Percentiles rank a stretch among this genome's conserved stretches.
Evolutionary conservation across 1,140 invertebrate species (phyloP).

Genomic region (Hylyphantes graminicola): DNA sequence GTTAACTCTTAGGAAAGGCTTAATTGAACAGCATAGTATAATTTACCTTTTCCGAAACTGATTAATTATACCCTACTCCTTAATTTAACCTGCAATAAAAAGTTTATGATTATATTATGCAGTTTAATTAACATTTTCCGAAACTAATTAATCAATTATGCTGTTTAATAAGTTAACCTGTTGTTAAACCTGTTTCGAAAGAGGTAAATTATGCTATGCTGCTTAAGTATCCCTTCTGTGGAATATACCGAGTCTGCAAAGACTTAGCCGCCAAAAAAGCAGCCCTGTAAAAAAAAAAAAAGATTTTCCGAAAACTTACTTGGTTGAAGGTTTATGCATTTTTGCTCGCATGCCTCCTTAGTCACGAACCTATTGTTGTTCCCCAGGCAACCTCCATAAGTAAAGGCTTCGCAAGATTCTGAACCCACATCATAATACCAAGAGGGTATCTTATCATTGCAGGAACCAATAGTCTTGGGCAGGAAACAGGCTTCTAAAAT

Average conservation of each 20-base stretch:
- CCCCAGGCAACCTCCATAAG: conserved; percentile 90
- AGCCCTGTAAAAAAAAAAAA: background rate
- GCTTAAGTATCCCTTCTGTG: background rate
- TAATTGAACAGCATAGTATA: too few species aligned
- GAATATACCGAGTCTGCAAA: too few species aligned
- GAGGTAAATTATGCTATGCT: background rate
- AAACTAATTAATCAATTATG: too few species aligned
- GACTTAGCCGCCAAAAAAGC: too few species aligned
- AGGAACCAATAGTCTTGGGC: conserved; percentile 86
- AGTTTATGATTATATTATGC: too few species aligned
- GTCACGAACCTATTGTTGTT: conserved; percentile 89
- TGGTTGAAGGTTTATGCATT: conserved; percentile 61
- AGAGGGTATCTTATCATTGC: conserved; percentile 80
- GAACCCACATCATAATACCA: conserved; percentile 85
- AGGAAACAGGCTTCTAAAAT: conserved; percentile 81
- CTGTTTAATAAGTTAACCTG: too few species aligned
- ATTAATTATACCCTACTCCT: too few species aligned
- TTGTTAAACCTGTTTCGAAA: background rate
- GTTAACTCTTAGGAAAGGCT: too few species aligned
- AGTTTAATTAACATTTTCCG: too few species aligned
- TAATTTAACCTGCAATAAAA: too few species aligned
- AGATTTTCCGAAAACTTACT: conserved; percentile 31
- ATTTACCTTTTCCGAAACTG: too few species aligned
- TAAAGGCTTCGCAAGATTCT: conserved; percentile 79
- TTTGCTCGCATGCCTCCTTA: conserved; percentile 77